A percentile compares a stretch with the other conserved stretches of the same genome.
Evolutionary conservation across 2,113 vertebrate genomes (phyloP).

Genomic region (Piliocolobus tephrosceles): DNA sequence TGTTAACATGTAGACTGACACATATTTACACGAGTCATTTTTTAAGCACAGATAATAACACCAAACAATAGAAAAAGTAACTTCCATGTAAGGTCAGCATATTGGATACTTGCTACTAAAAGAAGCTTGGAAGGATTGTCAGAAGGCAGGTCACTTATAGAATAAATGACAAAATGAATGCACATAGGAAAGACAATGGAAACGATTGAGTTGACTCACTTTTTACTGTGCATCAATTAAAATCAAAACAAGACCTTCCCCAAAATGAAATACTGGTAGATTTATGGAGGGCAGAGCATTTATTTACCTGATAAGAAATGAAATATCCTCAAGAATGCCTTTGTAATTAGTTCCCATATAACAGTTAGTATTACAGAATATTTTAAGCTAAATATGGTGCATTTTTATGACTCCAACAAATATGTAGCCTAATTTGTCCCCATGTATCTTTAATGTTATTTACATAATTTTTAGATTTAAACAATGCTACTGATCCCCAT

Average conservation of each 20-base stretch:
- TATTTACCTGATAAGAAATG: not conserved
- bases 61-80: not conserved
- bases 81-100: not conserved
- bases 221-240: not conserved
- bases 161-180: not conserved
- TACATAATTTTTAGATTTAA: not conserved
- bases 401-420: not conserved
- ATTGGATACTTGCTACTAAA: not conserved
- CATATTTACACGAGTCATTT: not conserved
- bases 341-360: not conserved
- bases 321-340: not conserved
- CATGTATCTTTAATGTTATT: not conserved
- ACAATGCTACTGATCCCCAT: not conserved
- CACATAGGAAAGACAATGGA: not conserved
- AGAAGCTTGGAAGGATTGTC: not conserved
- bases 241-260: conserved; percentile 34
- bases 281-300: not conserved
- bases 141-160: not conserved
- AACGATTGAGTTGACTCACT: not conserved
- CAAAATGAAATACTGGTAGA: not conserved
- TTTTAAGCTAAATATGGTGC: not conserved
- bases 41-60: not conserved
- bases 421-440: not conserved
- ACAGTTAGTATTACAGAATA: not conserved
- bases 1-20: not conserved